These are phyloP conservation scores for Cepphus grylle DNA, from an alignment of 2,113 vertebrate genomes.

Conservation along the genomic window DNA sequence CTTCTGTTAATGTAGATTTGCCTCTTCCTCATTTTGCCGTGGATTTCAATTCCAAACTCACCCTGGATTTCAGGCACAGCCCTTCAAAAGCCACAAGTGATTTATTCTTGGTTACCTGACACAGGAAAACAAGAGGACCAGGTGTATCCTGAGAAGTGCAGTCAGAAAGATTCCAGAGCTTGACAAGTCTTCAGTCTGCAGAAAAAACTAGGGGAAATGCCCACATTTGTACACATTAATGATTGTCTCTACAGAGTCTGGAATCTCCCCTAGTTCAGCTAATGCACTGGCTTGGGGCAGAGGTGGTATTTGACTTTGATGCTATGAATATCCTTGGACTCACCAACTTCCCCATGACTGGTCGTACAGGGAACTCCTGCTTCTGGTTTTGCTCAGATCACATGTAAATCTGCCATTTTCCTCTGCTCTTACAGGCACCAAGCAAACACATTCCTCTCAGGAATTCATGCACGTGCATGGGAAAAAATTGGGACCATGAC, in stretches of 20 bases:
- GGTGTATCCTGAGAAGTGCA: not conserved
- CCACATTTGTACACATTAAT: not conserved
- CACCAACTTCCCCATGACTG: accelerated
- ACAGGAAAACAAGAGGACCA: not conserved
- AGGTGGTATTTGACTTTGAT: not conserved
- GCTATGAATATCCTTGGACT: not conserved
- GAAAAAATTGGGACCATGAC: not conserved
- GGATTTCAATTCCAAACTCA: not conserved
- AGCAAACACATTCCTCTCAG: not conserved
- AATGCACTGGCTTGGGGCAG: not conserved
- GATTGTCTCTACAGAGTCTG: not conserved
- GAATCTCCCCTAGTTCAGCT: not conserved
- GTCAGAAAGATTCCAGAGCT: not conserved
- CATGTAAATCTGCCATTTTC: not conserved
- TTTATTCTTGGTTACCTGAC: not conserved
- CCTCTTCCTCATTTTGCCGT: not conserved
- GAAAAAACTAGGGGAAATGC: not conserved
- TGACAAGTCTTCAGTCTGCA: not conserved
- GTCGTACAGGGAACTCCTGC: not conserved
- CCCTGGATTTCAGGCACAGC: not conserved
- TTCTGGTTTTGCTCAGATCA: not conserved
- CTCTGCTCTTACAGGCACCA: not conserved
- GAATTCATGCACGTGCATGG: not conserved
- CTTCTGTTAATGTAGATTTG: not conserved
- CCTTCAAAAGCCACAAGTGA: not conserved